Percentiles rank a stretch among this genome's conserved stretches.
Conservation (phyloP, 2,113 vertebrate genomes). For the Corvus cornix region DNA sequence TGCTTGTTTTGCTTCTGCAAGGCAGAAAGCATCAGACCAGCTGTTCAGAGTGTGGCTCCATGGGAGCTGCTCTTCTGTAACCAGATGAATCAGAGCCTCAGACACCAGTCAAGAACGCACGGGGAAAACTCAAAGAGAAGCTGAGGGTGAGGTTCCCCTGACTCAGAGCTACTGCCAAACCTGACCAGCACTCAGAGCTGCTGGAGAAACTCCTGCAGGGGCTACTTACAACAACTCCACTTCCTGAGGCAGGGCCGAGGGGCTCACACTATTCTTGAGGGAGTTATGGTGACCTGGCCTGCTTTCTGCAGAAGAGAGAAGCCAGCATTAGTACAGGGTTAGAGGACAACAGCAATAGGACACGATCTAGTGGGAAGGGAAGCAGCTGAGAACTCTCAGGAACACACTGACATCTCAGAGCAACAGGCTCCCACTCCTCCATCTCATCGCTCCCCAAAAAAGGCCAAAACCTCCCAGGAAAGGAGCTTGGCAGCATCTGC, state of each 20-base stretch:
- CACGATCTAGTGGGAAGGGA: background rate
- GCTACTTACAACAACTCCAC: slow-evolving; percentile 65
- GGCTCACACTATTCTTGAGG: slow-evolving; percentile 82
- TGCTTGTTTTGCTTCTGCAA: background rate
- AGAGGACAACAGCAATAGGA: slow-evolving; percentile 28
- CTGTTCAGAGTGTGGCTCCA: background rate
- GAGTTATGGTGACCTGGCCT: slow-evolving; percentile 73
- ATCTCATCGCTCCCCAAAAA: background rate
- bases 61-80: background rate
- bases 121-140: background rate
- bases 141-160: background rate
- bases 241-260: slow-evolving; percentile 68
- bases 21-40: background rate
- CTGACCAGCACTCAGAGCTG: slow-evolving; percentile 15
- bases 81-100: background rate
- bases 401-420: background rate
- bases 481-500: background rate
- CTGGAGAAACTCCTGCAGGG: slow-evolving; percentile 11
- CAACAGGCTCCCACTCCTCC: background rate
- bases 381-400: background rate
- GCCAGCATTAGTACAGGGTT: slow-evolving; percentile 61
- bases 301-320: slow-evolving; percentile 75
- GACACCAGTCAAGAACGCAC: background rate
- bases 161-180: background rate
- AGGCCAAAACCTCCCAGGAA: background rate